These are phyloP conservation scores for Melanophora roralis DNA, from an alignment of 2,888 invertebrate genomes.

Conservation along the genomic window DNA sequence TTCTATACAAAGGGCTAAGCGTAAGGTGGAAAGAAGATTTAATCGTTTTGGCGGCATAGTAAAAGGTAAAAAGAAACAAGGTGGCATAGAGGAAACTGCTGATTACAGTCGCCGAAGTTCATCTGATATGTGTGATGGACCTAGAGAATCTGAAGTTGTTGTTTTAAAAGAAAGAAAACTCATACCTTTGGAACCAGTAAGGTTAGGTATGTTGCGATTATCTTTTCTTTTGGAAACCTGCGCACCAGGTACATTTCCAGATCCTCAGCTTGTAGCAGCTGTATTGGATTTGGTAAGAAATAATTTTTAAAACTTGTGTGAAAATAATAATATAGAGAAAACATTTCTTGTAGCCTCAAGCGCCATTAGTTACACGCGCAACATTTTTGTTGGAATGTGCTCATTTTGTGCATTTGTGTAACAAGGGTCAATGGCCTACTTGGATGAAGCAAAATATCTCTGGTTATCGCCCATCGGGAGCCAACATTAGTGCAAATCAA, in stretches of 20 bases:
- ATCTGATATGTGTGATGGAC: slow-evolving; percentile 87
- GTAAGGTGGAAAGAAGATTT: slow-evolving; percentile 92
- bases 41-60: slow-evolving; percentile 89
- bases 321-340: background rate
- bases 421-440: slow-evolving; percentile 98
- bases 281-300: slow-evolving; percentile 90
- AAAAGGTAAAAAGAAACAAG: slow-evolving; percentile 92
- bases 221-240: slow-evolving; percentile 96
- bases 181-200: slow-evolving; percentile 86
- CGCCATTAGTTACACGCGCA: slow-evolving; percentile 95
- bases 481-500: slow-evolving; percentile 78
- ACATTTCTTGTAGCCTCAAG: slow-evolving; percentile 86
- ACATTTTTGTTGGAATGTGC: slow-evolving; percentile 95
- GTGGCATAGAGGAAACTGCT: slow-evolving; percentile 91
- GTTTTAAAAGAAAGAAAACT: slow-evolving; percentile 91
- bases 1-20: slow-evolving; percentile 88
- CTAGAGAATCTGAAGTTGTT: slow-evolving; percentile 91
- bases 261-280: slow-evolving; percentile 96
- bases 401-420: slow-evolving; percentile 97
- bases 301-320: background rate
- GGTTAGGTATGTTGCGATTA: slow-evolving; percentile 93
- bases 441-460: slow-evolving; percentile 94
- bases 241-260: slow-evolving; percentile 96
- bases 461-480: slow-evolving; percentile 83
- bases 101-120: slow-evolving; percentile 89